Conservation (phyloP, 2,113 vertebrate genomes). For the Neogobius melanostomus region DNA sequence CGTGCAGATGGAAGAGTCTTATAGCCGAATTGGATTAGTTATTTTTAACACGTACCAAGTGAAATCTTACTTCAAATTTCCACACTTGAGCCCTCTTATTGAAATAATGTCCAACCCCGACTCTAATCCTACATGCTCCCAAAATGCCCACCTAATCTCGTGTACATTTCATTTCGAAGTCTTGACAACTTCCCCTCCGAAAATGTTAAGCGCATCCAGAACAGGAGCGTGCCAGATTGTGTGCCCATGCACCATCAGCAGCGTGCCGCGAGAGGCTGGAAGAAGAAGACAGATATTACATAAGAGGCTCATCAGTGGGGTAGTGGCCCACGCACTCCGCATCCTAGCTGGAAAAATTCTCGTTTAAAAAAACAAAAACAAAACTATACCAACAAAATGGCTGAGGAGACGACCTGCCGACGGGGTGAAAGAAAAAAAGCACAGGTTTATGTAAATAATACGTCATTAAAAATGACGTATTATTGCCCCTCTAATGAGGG, state of each 20-base stretch:
- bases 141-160: background rate
- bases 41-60: background rate
- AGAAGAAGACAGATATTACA: conserved; percentile 64
- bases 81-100: background rate
- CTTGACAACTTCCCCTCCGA: background rate
- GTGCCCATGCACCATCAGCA: conserved; percentile 38
- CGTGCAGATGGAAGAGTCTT: no score
- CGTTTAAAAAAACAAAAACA: conserved; percentile 14
- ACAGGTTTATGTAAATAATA: conserved; percentile 52
- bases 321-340: conserved; percentile 70
- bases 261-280: conserved; percentile 40
- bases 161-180: conserved; percentile 4
- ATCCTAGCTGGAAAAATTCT: conserved; percentile 62
- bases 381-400: conserved; percentile 67
- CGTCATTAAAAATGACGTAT: conserved; percentile 25
- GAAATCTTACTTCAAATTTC: no score
- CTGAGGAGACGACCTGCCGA: conserved; percentile 56
- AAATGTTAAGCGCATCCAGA: background rate
- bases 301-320: conserved; percentile 74
- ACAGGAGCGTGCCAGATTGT: conserved; percentile 21
- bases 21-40: no score
- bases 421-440: conserved; percentile 10
- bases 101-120: background rate
- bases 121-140: background rate
- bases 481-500: conserved; percentile 37